phyloP scores from a whole-genome alignment of 2,797 vertebrate species.

The Liparis tanakae region DNA sequence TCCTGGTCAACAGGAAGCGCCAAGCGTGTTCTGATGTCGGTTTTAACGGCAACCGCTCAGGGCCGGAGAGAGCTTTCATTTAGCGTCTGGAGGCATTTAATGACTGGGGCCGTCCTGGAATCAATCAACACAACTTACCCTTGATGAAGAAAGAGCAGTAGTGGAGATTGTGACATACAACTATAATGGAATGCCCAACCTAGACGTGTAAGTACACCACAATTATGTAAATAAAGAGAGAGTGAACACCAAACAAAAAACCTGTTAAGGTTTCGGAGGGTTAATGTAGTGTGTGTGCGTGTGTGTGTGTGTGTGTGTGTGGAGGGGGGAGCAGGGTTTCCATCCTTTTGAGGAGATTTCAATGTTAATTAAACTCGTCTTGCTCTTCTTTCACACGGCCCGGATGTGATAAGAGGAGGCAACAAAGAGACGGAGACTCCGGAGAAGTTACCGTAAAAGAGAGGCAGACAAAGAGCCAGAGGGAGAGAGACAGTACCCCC shows the following conservation, averaged over 20 bases:
- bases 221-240: background rate
- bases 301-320: too few relatives aligned
- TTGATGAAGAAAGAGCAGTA: background rate
- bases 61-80: background rate
- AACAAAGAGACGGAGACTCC: conserved; percentile 61
- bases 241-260: conserved; percentile 6
- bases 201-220: background rate
- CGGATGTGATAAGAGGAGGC: conserved; percentile 57
- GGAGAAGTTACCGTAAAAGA: conserved; percentile 57
- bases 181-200: background rate
- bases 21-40: background rate
- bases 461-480: conserved; percentile 57
- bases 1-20: background rate
- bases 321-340: background rate
- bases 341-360: conserved; percentile 8
- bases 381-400: background rate
- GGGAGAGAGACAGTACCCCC: conserved; percentile 62
- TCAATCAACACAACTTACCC: background rate
- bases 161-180: background rate
- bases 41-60: background rate
- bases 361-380: background rate
- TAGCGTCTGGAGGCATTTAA: background rate
- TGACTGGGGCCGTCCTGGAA: background rate
- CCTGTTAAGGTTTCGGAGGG: background rate
- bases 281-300: background rate